Base-by-base conservation (phyloP, 2,113 vertebrate species). In the Mola mola region DNA sequence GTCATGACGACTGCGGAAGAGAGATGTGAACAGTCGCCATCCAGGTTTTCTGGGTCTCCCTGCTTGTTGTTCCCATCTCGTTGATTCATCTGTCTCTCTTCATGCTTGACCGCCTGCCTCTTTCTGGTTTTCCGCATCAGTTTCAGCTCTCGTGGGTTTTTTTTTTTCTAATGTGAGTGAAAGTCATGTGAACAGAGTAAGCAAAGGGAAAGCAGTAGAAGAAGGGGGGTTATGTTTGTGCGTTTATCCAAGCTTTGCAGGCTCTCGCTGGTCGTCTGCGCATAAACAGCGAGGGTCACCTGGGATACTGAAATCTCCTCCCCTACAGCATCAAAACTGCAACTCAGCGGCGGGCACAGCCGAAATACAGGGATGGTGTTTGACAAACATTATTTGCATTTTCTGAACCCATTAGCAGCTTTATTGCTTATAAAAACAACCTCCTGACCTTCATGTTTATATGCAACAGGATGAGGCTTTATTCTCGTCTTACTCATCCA, bases 1-100 rank as follows among this genome's bases (percentile, higher is more conserved):
- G 69, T 62, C 72, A 68, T 58, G 73, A 71, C 64, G 76, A 85
- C 81, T 82, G 78, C 76, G 62, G 66, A n/a, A 56, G 4, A 1
- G 66, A 68, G 75, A 83, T 62, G 83, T 62, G 78, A 85, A 72
- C 52, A 46, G 26, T 58, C 9, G 6, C 19, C 17, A 19, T 22
- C 41, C 17, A 29, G 56, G 9, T 24, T 24, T 11, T 19, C 16
- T 9, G 15, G 25, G 21, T 25, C 28, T 15, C 24, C 64, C 42
- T 26, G 19, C 33, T 8, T 6, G 51, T 42, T 52, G 58, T n/a
- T n/a, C n/a, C n/a, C n/a, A n/a, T n/a, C n/a, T n/a, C n/a, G 59
- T 43, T 5, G 13, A 57, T 4, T 60, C 16, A 2, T 22, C 53
- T 12, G 10, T 42, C n/a, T n/a, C n/a, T n/a, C n/a, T n/a, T n/a